phyloP scores from a whole-genome alignment of 2,113 vertebrate genomes.

The Echinops telfairi region DNA sequence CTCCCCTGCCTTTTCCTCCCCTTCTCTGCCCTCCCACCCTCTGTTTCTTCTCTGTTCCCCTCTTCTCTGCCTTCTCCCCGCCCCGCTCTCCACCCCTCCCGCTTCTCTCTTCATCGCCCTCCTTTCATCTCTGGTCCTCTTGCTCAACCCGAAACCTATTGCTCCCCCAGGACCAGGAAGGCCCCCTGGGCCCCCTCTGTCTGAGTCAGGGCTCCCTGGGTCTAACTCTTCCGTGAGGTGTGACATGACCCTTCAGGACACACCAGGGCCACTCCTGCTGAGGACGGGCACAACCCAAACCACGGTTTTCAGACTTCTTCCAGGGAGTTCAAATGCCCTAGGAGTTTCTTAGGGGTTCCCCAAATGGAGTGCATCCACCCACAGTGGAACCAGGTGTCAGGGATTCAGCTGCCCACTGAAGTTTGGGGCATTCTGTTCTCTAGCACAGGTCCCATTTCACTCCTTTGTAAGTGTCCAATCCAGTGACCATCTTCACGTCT shows the following conservation, averaged over 20 bases:
- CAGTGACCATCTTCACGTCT: background rate
- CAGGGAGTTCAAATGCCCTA: no score
- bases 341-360: no score
- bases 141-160: background rate
- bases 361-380: no score
- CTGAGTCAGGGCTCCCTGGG: accelerated
- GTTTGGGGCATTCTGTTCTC: no score
- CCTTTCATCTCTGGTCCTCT: background rate
- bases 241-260: background rate
- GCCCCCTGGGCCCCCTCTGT: background rate
- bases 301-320: background rate
- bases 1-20: background rate
- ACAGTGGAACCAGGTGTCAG: accelerated
- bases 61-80: background rate
- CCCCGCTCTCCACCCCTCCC: background rate
- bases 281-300: no score
- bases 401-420: accelerated
- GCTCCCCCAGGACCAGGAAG: background rate
- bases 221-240: background rate
- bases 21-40: no score
- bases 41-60: background rate
- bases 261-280: no score
- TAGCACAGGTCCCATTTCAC: background rate
- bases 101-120: background rate
- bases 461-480: background rate